Percentiles rank a stretch among this genome's conserved stretches.
phyloP scores from a whole-genome alignment of 2,888 invertebrate species.

The Athetis lepigone region DNA sequence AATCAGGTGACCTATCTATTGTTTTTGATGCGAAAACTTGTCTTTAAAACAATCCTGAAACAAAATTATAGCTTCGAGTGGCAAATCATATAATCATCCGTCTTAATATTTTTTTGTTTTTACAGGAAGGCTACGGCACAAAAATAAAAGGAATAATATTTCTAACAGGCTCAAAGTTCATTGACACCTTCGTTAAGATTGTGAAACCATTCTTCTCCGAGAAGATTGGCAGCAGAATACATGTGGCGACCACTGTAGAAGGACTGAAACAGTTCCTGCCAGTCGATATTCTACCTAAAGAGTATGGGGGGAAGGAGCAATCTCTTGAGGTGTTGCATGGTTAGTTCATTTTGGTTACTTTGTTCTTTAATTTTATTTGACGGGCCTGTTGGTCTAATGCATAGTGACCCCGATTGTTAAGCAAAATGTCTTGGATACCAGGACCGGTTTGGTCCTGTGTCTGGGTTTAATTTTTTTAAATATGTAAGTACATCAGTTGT shows the following conservation, averaged over 20 bases:
- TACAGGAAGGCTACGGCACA: conserved; percentile 69
- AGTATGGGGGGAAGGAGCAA: conserved; percentile 72
- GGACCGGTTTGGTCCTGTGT: too few species aligned
- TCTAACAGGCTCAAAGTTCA: conserved; percentile 75
- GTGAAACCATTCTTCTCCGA: conserved; percentile 67
- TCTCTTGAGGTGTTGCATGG: conserved; percentile 54
- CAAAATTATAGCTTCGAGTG: too few species aligned
- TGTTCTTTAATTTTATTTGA: too few species aligned
- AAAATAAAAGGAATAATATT: conserved; percentile 78
- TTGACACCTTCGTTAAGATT: conserved; percentile 74
- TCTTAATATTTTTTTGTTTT: background rate
- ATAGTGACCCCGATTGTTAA: too few species aligned
- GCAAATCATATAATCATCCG: too few species aligned
- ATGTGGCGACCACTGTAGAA: conserved; percentile 59
- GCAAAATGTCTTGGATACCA: too few species aligned
- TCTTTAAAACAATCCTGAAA: too few species aligned
- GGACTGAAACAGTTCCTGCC: conserved; percentile 63
- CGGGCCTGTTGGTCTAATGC: too few species aligned
- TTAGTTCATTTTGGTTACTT: conserved; percentile 26
- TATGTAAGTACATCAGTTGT: too few species aligned
- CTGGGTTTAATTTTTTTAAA: too few species aligned
- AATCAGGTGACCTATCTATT: too few species aligned
- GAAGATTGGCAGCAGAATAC: conserved; percentile 45
- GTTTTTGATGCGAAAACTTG: too few species aligned
- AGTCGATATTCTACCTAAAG: conserved; percentile 68